phyloP scores from a whole-genome alignment of 2,888 invertebrate genomes.

The Plagodis pulveraria region DNA sequence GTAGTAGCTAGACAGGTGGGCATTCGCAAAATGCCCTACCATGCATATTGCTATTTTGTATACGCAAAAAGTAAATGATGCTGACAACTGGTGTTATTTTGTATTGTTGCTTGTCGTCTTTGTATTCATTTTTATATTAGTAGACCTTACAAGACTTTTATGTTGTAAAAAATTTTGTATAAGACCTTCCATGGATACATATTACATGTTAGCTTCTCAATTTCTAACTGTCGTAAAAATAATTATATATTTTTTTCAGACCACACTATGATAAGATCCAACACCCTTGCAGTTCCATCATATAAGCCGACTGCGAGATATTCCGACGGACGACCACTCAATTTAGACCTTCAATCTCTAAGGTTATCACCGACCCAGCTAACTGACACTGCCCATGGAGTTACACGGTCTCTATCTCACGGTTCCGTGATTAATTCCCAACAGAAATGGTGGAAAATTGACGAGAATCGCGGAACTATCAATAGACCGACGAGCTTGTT shows the following conservation, averaged over 20 bases:
- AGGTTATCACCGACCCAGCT: slow-evolving; percentile 72
- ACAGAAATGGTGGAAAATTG: slow-evolving; percentile 79
- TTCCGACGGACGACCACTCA: slow-evolving; percentile 66
- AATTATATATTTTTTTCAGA: slow-evolving; percentile 63
- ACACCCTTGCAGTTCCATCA: slow-evolving; percentile 79
- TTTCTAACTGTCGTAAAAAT: not conserved
- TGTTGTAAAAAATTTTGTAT: too few species aligned
- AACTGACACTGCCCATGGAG: slow-evolving; percentile 72
- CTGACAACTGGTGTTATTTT: too few species aligned
- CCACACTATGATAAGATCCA: slow-evolving; percentile 81
- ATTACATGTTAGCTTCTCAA: too few species aligned
- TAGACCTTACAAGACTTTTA: too few species aligned
- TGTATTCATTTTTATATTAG: too few species aligned
- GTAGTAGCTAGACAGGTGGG: too few species aligned
- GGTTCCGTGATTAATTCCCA: slow-evolving; percentile 86
- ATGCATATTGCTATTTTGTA: too few species aligned
- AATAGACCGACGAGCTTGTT: slow-evolving; percentile 85
- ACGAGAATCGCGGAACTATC: slow-evolving; percentile 74
- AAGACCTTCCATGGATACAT: too few species aligned
- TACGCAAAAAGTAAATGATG: too few species aligned
- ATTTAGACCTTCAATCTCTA: slow-evolving; percentile 70
- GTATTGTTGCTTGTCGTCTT: too few species aligned
- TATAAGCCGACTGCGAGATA: slow-evolving; percentile 75
- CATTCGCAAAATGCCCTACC: too few species aligned
- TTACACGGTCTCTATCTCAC: slow-evolving; percentile 87